These are phyloP conservation scores for Drosophila mulleri DNA, from an alignment of 2,888 invertebrate genomes.

Conservation along the genomic window DNA sequence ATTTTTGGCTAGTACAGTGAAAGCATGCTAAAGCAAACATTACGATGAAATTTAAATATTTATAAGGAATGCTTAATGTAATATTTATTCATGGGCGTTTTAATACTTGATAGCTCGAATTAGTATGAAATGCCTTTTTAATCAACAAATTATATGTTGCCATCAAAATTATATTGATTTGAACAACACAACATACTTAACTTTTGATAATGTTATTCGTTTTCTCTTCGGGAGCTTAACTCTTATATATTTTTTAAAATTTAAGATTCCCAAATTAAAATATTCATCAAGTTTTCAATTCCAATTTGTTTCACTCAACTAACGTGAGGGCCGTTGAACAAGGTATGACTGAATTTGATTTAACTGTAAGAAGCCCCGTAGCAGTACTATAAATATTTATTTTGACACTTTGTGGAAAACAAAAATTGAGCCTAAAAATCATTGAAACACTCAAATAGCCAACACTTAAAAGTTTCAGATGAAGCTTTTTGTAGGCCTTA, in stretches of 20 bases:
- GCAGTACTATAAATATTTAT: neutral
- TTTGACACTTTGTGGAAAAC: neutral
- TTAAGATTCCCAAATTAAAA: slow-evolving; percentile 8
- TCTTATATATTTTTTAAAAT: slow-evolving; percentile 1
- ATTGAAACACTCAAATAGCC: neutral
- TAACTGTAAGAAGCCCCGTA: slow-evolving; percentile 2
- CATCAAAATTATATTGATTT: slow-evolving; percentile 5
- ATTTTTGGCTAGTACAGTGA: neutral
- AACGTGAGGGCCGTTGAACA: neutral
- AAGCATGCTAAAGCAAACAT: neutral
- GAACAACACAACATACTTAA: neutral
- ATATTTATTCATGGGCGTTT: neutral
- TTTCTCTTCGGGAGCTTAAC: slow-evolving; percentile 7
- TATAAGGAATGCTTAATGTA: neutral
- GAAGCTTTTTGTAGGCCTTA: slow-evolving; percentile 7
- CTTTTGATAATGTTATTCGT: slow-evolving; percentile 13
- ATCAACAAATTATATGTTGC: slow-evolving; percentile 12
- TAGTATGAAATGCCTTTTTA: slow-evolving; percentile 20
- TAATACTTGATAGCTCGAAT: neutral
- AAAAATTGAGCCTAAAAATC: neutral
- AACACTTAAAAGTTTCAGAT: neutral
- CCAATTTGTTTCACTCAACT: neutral
- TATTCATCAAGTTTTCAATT: slow-evolving; percentile 5
- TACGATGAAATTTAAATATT: neutral
- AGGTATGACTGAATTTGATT: slow-evolving; percentile 17